Percentiles rank a stretch among this genome's conserved stretches.
Conservation (phyloP, 2,888 invertebrate genomes). For the Acronicta psi region DNA sequence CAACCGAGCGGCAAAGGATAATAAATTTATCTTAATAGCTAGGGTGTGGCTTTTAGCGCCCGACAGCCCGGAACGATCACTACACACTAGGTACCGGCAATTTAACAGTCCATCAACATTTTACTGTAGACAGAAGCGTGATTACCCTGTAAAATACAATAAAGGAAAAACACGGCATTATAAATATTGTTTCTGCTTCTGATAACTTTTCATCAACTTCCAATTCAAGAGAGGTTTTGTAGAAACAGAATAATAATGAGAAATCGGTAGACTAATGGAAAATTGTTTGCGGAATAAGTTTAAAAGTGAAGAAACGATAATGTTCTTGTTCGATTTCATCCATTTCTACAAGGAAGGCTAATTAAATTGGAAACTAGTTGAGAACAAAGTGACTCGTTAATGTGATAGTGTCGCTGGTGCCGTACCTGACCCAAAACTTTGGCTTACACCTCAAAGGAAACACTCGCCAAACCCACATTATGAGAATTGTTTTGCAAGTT, state of each 20-base stretch:
- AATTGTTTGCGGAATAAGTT: constrained; percentile 14
- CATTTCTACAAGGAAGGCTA: constrained; percentile 62
- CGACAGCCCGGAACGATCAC: constrained; percentile 32
- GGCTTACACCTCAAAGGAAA: constrained; percentile 66
- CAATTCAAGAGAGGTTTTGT: not conserved
- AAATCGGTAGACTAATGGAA: constrained; percentile 3
- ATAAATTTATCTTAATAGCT: constrained; percentile 55
- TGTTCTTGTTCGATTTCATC: constrained; percentile 32
- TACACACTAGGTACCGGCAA: constrained; percentile 23
- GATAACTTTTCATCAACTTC: not conserved
- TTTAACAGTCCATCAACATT: constrained; percentile 34
- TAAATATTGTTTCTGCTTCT: not conserved
- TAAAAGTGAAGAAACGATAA: constrained; percentile 19
- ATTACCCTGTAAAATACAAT: not conserved
- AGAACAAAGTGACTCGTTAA: constrained; percentile 76
- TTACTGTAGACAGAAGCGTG: not conserved
- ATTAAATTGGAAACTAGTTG: constrained; percentile 77
- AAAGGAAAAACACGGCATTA: not conserved
- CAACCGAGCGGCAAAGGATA: constrained; percentile 44
- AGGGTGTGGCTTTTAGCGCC: constrained; percentile 45
- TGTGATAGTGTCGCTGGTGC: constrained; percentile 75
- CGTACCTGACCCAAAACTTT: constrained; percentile 77
- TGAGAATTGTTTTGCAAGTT: constrained; percentile 65
- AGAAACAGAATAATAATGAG: not conserved
- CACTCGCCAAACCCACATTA: constrained; percentile 60